Conservation (phyloP, 2,113 vertebrate genomes). For the Dissostichus mawsoni region DNA sequence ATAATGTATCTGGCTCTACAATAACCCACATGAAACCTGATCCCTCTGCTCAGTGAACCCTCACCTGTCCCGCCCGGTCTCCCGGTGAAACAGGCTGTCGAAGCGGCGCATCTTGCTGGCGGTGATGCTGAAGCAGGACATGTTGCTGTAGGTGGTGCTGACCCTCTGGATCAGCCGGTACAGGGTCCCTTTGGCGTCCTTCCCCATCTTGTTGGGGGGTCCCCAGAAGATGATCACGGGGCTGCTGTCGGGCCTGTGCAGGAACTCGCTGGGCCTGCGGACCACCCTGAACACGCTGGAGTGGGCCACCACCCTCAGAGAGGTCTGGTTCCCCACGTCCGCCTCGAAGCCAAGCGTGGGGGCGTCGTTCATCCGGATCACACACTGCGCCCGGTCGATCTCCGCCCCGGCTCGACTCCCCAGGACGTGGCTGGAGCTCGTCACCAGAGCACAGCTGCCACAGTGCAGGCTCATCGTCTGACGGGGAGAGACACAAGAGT, state of each 20-base stretch:
- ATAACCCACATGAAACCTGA: background rate
- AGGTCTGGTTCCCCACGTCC: slow-evolving; percentile 93
- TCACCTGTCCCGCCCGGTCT: slow-evolving; percentile 96
- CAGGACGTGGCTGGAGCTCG: slow-evolving; percentile 96
- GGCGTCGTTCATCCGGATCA: slow-evolving; percentile 97
- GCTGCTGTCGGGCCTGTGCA: slow-evolving; percentile 84
- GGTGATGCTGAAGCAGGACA: slow-evolving; percentile 89
- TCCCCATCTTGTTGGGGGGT: slow-evolving; percentile 90
- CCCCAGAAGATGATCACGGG: slow-evolving; percentile 95
- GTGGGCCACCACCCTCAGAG: slow-evolving; percentile 93
- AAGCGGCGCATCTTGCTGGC: slow-evolving; percentile 91
- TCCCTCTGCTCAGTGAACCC: background rate
- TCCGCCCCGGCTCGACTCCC: slow-evolving; percentile 86
- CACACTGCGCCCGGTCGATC: slow-evolving; percentile 91
- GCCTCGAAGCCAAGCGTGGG: slow-evolving; percentile 88
- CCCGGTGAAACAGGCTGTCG: slow-evolving; percentile 91
- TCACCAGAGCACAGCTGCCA: slow-evolving; percentile 90
- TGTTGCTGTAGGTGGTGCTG: slow-evolving; percentile 86
- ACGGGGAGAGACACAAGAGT: background rate
- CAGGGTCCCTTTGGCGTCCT: slow-evolving; percentile 86
- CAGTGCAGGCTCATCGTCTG: slow-evolving; percentile 91
- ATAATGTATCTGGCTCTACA: too few species aligned
- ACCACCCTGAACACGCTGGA: slow-evolving; percentile 94
- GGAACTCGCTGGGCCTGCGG: slow-evolving; percentile 89
- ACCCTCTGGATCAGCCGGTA: slow-evolving; percentile 92